Conservation (phyloP, 2,888 invertebrate genomes). For the Drosophila parthenogenetica region DNA sequence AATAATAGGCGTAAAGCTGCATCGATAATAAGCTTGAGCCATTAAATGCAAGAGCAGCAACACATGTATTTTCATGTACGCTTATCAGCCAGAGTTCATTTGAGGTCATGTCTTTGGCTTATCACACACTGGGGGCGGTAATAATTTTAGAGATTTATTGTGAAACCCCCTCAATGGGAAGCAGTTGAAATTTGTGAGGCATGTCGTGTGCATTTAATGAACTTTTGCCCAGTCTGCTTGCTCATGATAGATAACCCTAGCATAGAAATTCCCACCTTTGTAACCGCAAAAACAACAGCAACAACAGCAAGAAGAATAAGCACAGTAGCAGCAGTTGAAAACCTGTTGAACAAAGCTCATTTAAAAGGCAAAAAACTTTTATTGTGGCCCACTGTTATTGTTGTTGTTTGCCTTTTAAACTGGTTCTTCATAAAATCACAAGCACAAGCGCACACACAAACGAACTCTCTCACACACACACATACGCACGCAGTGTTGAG, state of each 20-base stretch:
- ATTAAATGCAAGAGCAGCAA: background rate
- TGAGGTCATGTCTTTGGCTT: background rate
- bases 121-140: background rate
- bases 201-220: slow-evolving; percentile 35
- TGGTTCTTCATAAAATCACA: slow-evolving; percentile 58
- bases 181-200: background rate
- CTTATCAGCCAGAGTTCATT: slow-evolving; percentile 1
- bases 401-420: slow-evolving; percentile 55
- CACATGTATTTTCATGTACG: background rate
- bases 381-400: slow-evolving; percentile 26
- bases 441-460: slow-evolving; percentile 4
- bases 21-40: background rate
- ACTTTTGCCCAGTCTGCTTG: slow-evolving; percentile 3
- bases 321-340: slow-evolving; percentile 30
- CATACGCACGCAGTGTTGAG: slow-evolving; percentile 38
- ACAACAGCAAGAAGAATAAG: too few relatives aligned
- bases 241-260: slow-evolving; percentile 16
- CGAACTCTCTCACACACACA: slow-evolving; percentile 20
- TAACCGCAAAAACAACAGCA: background rate
- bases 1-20: too few relatives aligned
- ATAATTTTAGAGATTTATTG: too few relatives aligned
- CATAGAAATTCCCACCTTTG: slow-evolving; percentile 55
- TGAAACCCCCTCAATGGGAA: too few relatives aligned
- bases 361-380: slow-evolving; percentile 42
- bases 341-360: slow-evolving; percentile 69